Conservation (phyloP, 2,888 invertebrate genomes). For the Mactromeris polynyma region DNA sequence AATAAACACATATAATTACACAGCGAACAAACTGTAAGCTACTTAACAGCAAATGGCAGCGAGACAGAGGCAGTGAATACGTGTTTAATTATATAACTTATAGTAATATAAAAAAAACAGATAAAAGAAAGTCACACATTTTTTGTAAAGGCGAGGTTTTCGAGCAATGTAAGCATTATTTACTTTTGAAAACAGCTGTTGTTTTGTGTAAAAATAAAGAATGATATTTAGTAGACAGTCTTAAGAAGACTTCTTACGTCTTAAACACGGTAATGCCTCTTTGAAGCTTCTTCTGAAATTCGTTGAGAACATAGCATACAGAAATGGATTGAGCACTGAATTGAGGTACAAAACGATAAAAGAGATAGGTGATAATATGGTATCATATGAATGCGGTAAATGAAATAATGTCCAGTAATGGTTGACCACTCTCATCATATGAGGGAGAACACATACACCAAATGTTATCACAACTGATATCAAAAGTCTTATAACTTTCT, state of each 20-base stretch:
- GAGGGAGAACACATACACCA: conserved; percentile 95
- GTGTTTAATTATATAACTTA: no score
- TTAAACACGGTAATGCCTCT: conserved; percentile 90
- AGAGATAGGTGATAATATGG: conserved; percentile 92
- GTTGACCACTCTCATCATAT: conserved; percentile 93
- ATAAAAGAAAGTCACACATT: no score
- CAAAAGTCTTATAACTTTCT: conserved; percentile 94
- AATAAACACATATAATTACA: no score
- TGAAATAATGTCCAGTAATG: conserved; percentile 91
- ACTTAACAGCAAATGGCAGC: no score
- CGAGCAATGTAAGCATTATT: no score
- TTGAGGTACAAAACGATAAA: conserved; percentile 96
- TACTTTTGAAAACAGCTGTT: no score
- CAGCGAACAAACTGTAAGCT: no score
- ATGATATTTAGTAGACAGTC: no score
- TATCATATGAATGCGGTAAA: conserved; percentile 85
- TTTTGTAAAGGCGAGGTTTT: no score
- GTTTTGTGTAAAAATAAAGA: no score
- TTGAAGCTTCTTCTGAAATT: conserved; percentile 95
- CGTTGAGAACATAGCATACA: conserved; percentile 95
- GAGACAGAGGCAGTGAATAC: no score
- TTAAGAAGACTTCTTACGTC: conserved; percentile 32
- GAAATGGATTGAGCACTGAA: conserved; percentile 95
- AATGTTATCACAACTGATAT: conserved; percentile 96
- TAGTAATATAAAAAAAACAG: no score